Percentiles rank a stretch among this genome's conserved stretches.
These are phyloP conservation scores for Thamnaconus septentrionalis DNA, from an alignment of 2,113 vertebrate genomes.

Conservation along the genomic window DNA sequence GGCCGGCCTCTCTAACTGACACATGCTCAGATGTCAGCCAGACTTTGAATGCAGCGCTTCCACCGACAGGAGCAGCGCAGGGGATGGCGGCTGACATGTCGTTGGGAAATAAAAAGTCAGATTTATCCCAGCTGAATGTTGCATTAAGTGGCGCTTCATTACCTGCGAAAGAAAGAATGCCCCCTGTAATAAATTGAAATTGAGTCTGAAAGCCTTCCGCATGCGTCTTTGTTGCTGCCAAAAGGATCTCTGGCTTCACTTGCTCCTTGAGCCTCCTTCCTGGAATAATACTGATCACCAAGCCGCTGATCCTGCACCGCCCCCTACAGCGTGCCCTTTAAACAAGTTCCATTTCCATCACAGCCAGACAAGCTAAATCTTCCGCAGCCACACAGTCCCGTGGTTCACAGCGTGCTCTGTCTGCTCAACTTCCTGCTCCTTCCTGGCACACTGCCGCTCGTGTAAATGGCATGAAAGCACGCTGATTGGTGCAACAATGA, in stretches of 20 bases:
- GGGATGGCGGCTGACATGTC: not conserved
- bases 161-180: not conserved
- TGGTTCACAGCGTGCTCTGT: conserved; percentile 61
- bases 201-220: conserved; percentile 2
- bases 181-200: conserved; percentile 10
- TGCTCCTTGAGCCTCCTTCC: too few species aligned
- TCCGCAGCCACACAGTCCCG: conserved; percentile 51
- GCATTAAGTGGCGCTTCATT: conserved; percentile 12
- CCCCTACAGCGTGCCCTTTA: conserved; percentile 64
- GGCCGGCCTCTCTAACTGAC: conserved; percentile 1
- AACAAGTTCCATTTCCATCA: conserved; percentile 66
- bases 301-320: conserved; percentile 45
- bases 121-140: not conserved
- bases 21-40: not conserved
- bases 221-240: conserved; percentile 7
- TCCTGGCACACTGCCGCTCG: conserved; percentile 27
- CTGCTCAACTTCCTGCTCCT: conserved; percentile 58
- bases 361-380: conserved; percentile 66
- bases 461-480: conserved; percentile 50
- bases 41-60: conserved; percentile 11
- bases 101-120: not conserved
- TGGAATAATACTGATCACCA: conserved; percentile 39
- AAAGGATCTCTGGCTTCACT: conserved; percentile 29
- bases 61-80: not conserved
- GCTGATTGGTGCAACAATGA: conserved; percentile 48